Conservation (phyloP, 1,140 invertebrate genomes). For the Drosophila takahashii region DNA sequence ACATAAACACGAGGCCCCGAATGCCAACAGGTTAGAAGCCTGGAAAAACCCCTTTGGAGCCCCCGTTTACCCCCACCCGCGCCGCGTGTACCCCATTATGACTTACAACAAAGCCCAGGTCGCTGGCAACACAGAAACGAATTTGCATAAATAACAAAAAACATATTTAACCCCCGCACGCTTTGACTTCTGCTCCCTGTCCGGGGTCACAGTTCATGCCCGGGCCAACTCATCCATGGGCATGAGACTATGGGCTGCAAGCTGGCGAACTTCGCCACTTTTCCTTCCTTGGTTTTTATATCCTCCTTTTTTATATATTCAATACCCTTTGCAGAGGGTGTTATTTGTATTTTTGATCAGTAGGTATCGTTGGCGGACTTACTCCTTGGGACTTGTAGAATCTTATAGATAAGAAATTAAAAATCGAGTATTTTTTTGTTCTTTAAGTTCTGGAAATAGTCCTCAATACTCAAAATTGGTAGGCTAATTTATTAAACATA, state of each 20-base stretch:
- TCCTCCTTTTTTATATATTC: slow-evolving; percentile 4
- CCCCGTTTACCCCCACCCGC: not conserved
- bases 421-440: too few relatives aligned
- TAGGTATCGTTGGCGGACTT: not conserved
- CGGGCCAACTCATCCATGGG: slow-evolving; percentile 60
- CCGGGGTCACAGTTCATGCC: slow-evolving; percentile 58
- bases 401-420: too few relatives aligned
- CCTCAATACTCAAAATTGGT: too few relatives aligned
- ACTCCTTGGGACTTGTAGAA: too few relatives aligned
- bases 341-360: not conserved
- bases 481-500: too few relatives aligned
- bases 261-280: slow-evolving; percentile 67
- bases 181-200: slow-evolving; percentile 49
- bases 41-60: not conserved
- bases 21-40: slow-evolving; percentile 72
- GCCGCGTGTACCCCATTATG: slow-evolving; percentile 66
- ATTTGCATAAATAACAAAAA: slow-evolving; percentile 83
- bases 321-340: not conserved
- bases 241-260: slow-evolving; percentile 48
- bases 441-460: too few relatives aligned
- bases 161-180: slow-evolving; percentile 75
- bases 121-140: slow-evolving; percentile 73
- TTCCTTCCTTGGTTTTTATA: slow-evolving; percentile 30
- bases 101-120: slow-evolving; percentile 77
- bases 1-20: slow-evolving; percentile 73